Conservation (phyloP, 2,888 invertebrate species). For the Antheraea yamamai region DNA sequence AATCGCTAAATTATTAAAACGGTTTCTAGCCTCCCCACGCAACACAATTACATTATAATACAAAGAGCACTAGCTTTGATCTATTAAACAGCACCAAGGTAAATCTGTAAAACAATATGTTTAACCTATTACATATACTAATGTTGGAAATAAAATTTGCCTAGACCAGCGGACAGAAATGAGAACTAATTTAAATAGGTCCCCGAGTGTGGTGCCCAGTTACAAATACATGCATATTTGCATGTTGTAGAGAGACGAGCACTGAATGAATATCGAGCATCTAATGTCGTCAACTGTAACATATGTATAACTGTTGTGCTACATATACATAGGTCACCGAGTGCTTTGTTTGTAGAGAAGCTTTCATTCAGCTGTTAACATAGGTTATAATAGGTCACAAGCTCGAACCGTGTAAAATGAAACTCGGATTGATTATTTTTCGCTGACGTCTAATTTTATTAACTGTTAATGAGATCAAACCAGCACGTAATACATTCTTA, state of each 20-base stretch:
- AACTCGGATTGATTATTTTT: constrained; percentile 7
- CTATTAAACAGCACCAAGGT: constrained; percentile 20
- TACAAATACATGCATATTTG: background rate
- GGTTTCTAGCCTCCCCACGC: constrained; percentile 54
- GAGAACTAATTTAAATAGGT: background rate
- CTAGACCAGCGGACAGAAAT: background rate
- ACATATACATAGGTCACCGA: background rate
- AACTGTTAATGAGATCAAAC: constrained; percentile 4
- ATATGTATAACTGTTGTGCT: background rate
- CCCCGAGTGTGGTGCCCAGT: background rate
- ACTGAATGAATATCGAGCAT: background rate
- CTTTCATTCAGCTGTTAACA: background rate
- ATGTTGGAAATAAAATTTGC: background rate
- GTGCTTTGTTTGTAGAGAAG: background rate
- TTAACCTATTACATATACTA: background rate
- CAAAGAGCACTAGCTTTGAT: constrained; percentile 24
- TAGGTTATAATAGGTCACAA: constrained; percentile 3
- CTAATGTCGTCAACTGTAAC: background rate
- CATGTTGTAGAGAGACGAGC: background rate
- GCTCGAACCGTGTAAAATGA: constrained; percentile 3
- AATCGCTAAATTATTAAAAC: constrained; percentile 40
- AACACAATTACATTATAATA: constrained; percentile 28
- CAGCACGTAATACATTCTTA: constrained; percentile 11
- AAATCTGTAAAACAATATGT: background rate
- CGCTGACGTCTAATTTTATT: constrained; percentile 2